Base-by-base conservation (phyloP, 2,113 vertebrate species). In the Oryzias javanicus region DNA sequence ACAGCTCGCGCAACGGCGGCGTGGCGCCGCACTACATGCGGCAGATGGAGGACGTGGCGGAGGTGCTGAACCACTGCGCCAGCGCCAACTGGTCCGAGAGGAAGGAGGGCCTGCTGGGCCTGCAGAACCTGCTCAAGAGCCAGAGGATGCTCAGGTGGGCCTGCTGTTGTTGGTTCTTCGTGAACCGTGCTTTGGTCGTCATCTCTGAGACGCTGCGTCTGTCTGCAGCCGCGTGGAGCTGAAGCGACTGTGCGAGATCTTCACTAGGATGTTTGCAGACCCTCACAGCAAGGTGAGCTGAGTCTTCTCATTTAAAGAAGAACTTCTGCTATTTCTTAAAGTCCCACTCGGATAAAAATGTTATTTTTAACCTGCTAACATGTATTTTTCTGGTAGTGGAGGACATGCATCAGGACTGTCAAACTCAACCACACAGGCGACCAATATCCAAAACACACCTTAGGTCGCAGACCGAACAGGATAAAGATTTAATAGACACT, bases 211-310 rank as follows among this genome's bases (percentile, higher is more conserved):
- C 35, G 10, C 35, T 35, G 35, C 8, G 10, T 35, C 35, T 35
- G 35, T 2, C 67, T 88, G 54, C 74, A 99, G 97, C 88, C 97
- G 97, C 69, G 96, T 99, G 14, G 97, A 99, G 76, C 88, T 99
- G 82, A 99, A 99, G 91, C 93, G 97, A 63, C 90, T 99, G 0
- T 99, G 97, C 89, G 97, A 99, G 86, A 99, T 99, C 86, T 99
- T 99, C 93, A 98, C 96, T 10, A 93, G 97, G 60, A 99, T 99
- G 97, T 98, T 99, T 92, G 97, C 97, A 66, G 97, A 99, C 79
- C 97, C 97, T 53, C 97, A 99, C 64, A 98, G 97, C 91, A 99
- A 99, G 95, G 97, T 98, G 89, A 24, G 35, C 29, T 10, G 8
- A 35, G 6, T 35, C 29, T 35, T 35, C 29, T 35, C 6, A 35